Evolutionary conservation across 2,888 invertebrate species (phyloP).

Genomic region (Aethes cnicana): DNA sequence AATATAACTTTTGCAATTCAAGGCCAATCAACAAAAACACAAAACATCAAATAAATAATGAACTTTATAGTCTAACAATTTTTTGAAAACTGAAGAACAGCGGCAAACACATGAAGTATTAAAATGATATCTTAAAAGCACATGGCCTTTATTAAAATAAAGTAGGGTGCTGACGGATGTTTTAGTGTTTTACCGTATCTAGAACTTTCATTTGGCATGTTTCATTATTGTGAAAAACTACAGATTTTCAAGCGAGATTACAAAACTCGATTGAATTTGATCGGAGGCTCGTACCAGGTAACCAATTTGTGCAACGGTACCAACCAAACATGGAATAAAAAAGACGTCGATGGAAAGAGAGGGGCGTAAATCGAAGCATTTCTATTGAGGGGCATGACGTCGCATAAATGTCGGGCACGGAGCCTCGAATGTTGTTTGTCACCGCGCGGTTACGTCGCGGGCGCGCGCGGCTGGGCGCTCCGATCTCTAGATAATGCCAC

Average conservation of each 20-base stretch:
- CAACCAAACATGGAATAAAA: constrained; percentile 54
- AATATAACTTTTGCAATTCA: no score
- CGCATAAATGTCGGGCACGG: constrained; percentile 72
- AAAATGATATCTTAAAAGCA: no score
- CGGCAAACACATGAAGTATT: no score
- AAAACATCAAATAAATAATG: no score
- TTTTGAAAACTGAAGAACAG: no score
- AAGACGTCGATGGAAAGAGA: constrained; percentile 62
- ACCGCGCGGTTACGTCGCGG: constrained; percentile 48
- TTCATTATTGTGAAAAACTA: no score
- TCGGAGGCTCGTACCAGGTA: constrained; percentile 21
- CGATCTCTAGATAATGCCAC: constrained; percentile 63
- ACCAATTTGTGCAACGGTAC: constrained; percentile 45
- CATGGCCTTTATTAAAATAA: no score
- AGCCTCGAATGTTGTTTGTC: constrained; percentile 80
- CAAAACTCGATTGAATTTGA: constrained; percentile 22
- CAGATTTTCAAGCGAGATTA: background rate
- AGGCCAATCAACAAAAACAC: no score
- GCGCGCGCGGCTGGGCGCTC: constrained; percentile 34
- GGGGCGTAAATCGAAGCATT: constrained; percentile 72
- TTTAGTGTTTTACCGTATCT: no score
- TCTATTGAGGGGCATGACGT: constrained; percentile 77
- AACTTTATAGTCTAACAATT: no score
- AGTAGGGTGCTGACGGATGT: no score
- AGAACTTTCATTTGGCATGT: no score